Evolutionary conservation across 2,797 vertebrate species (phyloP).

Genomic region (Chelidonichthys spinosus): DNA sequence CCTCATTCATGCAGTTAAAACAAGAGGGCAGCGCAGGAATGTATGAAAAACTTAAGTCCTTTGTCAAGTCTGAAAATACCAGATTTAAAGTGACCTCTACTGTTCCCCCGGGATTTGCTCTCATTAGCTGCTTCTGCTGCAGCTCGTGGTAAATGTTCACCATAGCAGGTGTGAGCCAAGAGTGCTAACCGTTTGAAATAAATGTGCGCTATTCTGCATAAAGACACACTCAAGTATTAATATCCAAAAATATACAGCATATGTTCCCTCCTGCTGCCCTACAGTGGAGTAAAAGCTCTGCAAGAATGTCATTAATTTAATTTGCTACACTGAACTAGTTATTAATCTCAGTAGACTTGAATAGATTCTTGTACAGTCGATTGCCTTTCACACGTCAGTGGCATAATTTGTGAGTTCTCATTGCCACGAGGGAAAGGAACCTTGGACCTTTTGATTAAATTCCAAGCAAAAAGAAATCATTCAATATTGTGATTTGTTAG

Average conservation of each 20-base stretch:
- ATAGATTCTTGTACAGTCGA: constrained; percentile 65
- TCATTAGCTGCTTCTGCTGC: constrained; percentile 77
- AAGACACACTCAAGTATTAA: constrained; percentile 54
- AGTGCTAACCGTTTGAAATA: constrained; percentile 65
- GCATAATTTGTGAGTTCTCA: constrained; percentile 67
- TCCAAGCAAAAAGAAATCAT: constrained; percentile 53
- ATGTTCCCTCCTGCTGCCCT: constrained; percentile 51
- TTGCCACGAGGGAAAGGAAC: constrained; percentile 51
- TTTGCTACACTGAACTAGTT: constrained; percentile 69
- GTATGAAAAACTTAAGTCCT: constrained; percentile 82
- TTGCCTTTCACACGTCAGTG: constrained; percentile 69
- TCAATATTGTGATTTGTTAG: constrained; percentile 68
- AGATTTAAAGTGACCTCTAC: constrained; percentile 84
- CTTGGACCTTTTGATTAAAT: constrained; percentile 64
- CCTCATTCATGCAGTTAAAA: constrained; percentile 83
- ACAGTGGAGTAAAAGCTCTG: constrained; percentile 42
- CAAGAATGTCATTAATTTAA: constrained; percentile 69
- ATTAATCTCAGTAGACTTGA: constrained; percentile 74
- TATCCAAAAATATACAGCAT: constrained; percentile 43
- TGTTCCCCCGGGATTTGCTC: constrained; percentile 75
- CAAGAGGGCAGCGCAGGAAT: constrained; percentile 80
- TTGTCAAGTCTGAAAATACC: constrained; percentile 83
- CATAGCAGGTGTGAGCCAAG: constrained; percentile 73
- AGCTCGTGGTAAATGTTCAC: constrained; percentile 64
- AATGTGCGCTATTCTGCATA: constrained; percentile 56